Conservation (phyloP, 2,888 invertebrate genomes). For the Hirudinaria manillensis region DNA sequence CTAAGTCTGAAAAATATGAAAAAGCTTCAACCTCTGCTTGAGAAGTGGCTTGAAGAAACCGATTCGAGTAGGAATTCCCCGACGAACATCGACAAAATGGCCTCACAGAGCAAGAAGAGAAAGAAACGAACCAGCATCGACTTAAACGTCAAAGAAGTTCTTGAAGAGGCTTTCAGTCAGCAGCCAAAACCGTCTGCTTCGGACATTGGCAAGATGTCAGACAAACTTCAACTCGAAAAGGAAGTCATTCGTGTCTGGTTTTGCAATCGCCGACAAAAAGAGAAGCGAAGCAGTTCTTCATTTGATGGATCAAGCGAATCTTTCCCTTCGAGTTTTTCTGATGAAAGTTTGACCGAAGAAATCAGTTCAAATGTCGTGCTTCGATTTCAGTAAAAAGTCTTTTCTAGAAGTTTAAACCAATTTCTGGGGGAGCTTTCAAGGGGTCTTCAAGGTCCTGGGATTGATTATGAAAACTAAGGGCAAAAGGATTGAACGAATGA, state of each 20-base stretch:
- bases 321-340: not conserved
- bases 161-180: conserved; percentile 97
- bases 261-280: conserved; percentile 74
- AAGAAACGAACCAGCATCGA: conserved; percentile 99
- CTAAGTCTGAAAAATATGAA: conserved; percentile 99
- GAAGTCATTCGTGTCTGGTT: conserved; percentile 66
- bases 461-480: too few species aligned
- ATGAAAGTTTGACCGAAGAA: not conserved
- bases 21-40: conserved; percentile 93
- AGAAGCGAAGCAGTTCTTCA: conserved; percentile 66
- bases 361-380: too few species aligned
- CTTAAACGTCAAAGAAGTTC: conserved; percentile 84
- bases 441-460: too few species aligned
- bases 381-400: too few species aligned
- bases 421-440: too few species aligned
- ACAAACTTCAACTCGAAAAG: conserved; percentile 92
- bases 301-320: conserved; percentile 1
- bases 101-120: conserved; percentile 70
- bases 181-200: conserved; percentile 98
- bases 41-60: conserved; percentile 98
- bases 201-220: conserved; percentile 89
- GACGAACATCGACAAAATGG: conserved; percentile 96
- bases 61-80: conserved; percentile 96
- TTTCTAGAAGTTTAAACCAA: too few species aligned
- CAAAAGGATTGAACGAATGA: too few species aligned